phyloP scores from a whole-genome alignment of 2,113 vertebrate species.

The Notothenia rossii region DNA sequence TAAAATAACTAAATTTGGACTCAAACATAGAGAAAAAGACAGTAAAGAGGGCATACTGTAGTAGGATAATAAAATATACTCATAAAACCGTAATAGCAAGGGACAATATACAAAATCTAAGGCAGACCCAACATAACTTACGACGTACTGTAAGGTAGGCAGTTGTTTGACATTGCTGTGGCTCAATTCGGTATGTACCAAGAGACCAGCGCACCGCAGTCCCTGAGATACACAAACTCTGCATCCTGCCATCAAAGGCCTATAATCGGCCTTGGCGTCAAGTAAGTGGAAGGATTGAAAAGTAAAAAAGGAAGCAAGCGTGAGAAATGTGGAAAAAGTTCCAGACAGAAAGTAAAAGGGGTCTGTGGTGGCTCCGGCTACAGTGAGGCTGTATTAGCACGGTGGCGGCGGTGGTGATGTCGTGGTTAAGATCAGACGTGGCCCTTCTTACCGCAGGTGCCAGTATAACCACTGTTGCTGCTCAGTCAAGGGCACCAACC shows the following conservation, averaged over 20 bases:
- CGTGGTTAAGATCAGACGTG: conserved; percentile 63
- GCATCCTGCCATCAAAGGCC: conserved; percentile 45
- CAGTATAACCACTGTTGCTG: conserved; percentile 55
- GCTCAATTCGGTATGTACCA: background rate
- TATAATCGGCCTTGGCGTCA: conserved; percentile 67
- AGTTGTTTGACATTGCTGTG: conserved; percentile 29
- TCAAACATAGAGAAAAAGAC: background rate
- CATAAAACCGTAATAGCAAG: background rate
- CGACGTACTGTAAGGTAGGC: conserved; percentile 26
- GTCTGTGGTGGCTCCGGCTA: conserved; percentile 64
- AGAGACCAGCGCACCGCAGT: conserved; percentile 25
- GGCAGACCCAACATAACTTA: background rate
- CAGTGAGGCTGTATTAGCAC: conserved; percentile 21
- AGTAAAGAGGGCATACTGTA: background rate
- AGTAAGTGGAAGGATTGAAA: conserved; percentile 33
- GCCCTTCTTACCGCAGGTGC: conserved; percentile 72
- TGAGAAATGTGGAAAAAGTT: conserved; percentile 16
- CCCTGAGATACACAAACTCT: conserved; percentile 41
- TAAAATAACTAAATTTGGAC: background rate
- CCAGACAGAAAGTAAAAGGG: conserved; percentile 48
- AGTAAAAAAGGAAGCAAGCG: conserved; percentile 31
- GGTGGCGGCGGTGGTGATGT: conserved; percentile 62
- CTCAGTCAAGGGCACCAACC: conserved; percentile 58
- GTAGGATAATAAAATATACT: conserved; percentile 1
- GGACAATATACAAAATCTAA: conserved; percentile 20